Percentiles rank a stretch among this genome's conserved stretches.
Evolutionary conservation across 2,113 vertebrate species (phyloP).

Genomic region (Colaptes auratus): DNA sequence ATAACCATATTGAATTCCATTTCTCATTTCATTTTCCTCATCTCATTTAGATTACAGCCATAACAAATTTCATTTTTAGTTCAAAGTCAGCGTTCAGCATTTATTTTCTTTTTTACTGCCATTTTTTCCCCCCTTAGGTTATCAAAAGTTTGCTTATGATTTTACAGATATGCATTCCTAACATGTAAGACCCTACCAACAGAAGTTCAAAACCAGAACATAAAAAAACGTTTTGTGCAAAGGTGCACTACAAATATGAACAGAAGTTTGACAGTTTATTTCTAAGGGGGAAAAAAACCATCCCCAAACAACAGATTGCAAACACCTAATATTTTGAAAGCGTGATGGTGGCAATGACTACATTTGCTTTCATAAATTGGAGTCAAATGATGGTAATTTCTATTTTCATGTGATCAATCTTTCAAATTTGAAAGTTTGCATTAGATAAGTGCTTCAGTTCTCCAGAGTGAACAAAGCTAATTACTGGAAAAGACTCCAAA

Average conservation of each 20-base stretch:
- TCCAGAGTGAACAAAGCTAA: neutral
- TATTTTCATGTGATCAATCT: neutral
- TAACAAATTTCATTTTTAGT: constrained; percentile 18
- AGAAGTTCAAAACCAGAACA: constrained; percentile 5
- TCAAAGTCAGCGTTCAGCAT: neutral
- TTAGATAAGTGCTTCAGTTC: neutral
- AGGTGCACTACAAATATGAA: neutral
- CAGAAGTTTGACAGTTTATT: neutral
- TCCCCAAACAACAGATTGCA: neutral
- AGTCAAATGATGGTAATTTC: constrained; percentile 1
- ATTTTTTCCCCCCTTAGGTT: neutral
- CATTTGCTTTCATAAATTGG: constrained; percentile 5
- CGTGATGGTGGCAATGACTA: neutral
- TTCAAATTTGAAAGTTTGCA: neutral
- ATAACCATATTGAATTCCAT: neutral
- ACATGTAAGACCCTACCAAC: neutral
- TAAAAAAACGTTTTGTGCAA: neutral
- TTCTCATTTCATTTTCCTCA: constrained; percentile 19
- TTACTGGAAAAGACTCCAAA: neutral
- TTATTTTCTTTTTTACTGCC: neutral
- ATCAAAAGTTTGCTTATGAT: neutral
- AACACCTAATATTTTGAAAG: neutral
- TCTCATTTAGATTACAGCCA: constrained; percentile 22
- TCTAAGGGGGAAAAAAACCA: neutral
- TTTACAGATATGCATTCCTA: constrained; percentile 21